A percentile compares a stretch with the other conserved stretches of the same genome.
Evolutionary conservation across 2,113 vertebrate genomes (phyloP).

Genomic region (Climacteris rufus): DNA sequence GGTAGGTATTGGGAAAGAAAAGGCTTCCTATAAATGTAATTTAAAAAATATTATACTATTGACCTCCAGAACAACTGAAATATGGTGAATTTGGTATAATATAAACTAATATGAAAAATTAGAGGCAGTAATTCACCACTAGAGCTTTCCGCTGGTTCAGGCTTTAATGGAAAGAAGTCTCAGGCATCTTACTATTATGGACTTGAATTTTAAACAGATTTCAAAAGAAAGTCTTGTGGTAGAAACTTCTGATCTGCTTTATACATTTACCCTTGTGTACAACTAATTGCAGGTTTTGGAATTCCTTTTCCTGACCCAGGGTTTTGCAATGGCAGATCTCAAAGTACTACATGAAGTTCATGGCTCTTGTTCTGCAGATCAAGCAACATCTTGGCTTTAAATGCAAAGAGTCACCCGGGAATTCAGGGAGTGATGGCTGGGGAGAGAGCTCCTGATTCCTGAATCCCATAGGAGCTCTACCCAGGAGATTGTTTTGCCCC

Average conservation of each 20-base stretch:
- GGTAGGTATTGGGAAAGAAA: not conserved
- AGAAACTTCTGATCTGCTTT: not conserved
- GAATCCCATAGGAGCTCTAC: not conserved
- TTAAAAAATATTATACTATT: not conserved
- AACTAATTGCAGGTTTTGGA: not conserved
- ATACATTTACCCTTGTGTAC: not conserved
- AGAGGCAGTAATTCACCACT: not conserved
- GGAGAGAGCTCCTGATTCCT: not conserved
- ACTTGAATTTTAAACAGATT: constrained; percentile 5
- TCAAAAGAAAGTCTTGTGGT: not conserved
- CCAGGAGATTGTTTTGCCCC: not conserved
- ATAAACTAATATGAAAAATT: not conserved
- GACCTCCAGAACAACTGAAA: not conserved
- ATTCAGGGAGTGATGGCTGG: not conserved
- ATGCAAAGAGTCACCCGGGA: not conserved
- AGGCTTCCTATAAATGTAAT: not conserved
- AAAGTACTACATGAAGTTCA: not conserved
- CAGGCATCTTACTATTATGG: not conserved
- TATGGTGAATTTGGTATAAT: not conserved
- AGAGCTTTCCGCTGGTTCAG: not conserved
- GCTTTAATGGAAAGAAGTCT: not conserved
- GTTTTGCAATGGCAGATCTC: not conserved
- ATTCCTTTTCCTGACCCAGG: not conserved
- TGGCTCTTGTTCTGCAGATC: not conserved
- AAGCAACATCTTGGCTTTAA: not conserved